Percentiles rank a stretch among this genome's conserved stretches.
These are phyloP conservation scores for Bombus difficillimus DNA, from an alignment of 1,140 invertebrate genomes.

Conservation along the genomic window DNA sequence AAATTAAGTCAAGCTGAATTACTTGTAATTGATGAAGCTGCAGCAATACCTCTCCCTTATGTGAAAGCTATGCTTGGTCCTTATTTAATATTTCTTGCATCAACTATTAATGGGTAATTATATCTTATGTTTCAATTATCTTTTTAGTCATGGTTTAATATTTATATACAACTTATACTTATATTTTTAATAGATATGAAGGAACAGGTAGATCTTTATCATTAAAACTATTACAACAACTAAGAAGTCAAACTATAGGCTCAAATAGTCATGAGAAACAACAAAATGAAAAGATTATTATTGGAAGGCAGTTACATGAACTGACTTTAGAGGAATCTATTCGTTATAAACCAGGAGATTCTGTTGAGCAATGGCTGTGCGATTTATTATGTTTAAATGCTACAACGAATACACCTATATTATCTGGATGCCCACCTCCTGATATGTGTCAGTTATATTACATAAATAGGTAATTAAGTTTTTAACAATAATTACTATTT, in stretches of 20 bases:
- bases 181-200: constrained; percentile 89
- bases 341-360: constrained; percentile 94
- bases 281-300: constrained; percentile 77
- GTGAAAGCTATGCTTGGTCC: constrained; percentile 96
- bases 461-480: constrained; percentile 85
- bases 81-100: constrained; percentile 97
- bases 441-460: constrained; percentile 95
- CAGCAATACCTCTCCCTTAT: constrained; percentile 97
- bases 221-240: constrained; percentile 96
- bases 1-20: constrained; percentile 96
- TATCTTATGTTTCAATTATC: background rate
- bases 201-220: constrained; percentile 98
- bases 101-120: constrained; percentile 95
- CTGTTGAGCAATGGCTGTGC: constrained; percentile 96
- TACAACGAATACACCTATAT: constrained; percentile 85
- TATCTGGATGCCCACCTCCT: constrained; percentile 93
- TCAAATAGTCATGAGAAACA: constrained; percentile 80
- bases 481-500: constrained; percentile 27
- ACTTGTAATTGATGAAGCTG: constrained; percentile 99
- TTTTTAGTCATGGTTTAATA: background rate
- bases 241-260: constrained; percentile 86
- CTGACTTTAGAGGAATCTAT: constrained; percentile 96
- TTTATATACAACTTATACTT: constrained; percentile 3
- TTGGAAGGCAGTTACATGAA: constrained; percentile 82
- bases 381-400: constrained; percentile 96